Conservation (phyloP, 2,797 vertebrate species). For the Apogon talboti region DNA sequence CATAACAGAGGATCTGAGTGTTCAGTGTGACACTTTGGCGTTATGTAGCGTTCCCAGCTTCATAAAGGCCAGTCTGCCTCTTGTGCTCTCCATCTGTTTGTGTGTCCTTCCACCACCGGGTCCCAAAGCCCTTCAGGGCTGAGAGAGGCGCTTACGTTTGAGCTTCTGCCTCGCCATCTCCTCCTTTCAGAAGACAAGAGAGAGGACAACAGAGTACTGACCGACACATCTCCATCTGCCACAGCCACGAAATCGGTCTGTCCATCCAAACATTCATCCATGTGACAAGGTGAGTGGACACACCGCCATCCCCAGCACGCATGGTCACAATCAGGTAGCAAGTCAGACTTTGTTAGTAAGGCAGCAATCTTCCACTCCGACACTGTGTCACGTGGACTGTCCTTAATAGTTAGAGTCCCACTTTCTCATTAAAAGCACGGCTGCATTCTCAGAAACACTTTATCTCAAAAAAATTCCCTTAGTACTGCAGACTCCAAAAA, state of each 20-base stretch:
- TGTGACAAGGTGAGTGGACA: slow-evolving; percentile 47
- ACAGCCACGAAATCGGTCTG: slow-evolving; percentile 51
- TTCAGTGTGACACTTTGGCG: slow-evolving; percentile 55
- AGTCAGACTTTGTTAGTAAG: slow-evolving; percentile 74
- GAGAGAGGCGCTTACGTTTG: slow-evolving; percentile 84
- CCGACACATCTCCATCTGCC: slow-evolving; percentile 51
- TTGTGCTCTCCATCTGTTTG: slow-evolving; percentile 45
- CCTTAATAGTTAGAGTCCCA: slow-evolving; percentile 69
- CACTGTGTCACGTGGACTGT: slow-evolving; percentile 56
- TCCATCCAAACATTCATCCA: slow-evolving; percentile 42
- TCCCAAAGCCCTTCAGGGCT: slow-evolving; percentile 75
- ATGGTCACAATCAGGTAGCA: slow-evolving; percentile 57
- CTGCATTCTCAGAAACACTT: slow-evolving; percentile 49
- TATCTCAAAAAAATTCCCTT: slow-evolving; percentile 46
- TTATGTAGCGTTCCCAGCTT: slow-evolving; percentile 46
- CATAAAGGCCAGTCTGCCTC: slow-evolving; percentile 43
- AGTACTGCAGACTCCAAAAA: slow-evolving; percentile 61
- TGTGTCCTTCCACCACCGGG: slow-evolving; percentile 46
- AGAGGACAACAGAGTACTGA: slow-evolving; percentile 72
- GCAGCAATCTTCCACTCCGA: slow-evolving; percentile 56
- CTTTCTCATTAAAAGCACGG: slow-evolving; percentile 40
- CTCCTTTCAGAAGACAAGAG: slow-evolving; percentile 81
- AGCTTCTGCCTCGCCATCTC: slow-evolving; percentile 82
- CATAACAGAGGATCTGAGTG: slow-evolving; percentile 59
- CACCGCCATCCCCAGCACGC: slow-evolving; percentile 62